Conservation (phyloP, 2,797 vertebrate genomes). For the Etheostoma perlongum region DNA sequence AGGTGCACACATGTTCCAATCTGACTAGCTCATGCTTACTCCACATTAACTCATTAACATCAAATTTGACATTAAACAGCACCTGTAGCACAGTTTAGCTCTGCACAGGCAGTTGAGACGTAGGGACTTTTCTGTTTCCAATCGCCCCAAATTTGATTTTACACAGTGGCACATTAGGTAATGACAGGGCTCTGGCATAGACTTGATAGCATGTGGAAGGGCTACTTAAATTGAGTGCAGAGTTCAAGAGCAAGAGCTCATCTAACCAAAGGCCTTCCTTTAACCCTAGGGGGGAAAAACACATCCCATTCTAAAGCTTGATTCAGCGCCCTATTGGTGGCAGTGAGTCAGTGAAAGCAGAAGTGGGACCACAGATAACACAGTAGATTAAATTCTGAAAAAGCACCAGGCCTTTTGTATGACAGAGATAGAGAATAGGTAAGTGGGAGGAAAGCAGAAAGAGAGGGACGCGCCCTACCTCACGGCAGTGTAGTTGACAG, state of each 20-base stretch:
- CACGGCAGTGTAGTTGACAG: conserved; percentile 73
- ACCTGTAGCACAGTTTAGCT: conserved; percentile 27
- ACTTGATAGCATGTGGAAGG: conserved; percentile 15
- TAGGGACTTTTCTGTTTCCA: conserved; percentile 24
- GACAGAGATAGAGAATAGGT: conserved; percentile 39
- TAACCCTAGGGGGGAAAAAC: background rate
- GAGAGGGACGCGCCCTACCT: conserved; percentile 79
- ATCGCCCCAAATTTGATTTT: conserved; percentile 32
- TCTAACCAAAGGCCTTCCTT: conserved; percentile 24
- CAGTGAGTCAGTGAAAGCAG: conserved; percentile 48
- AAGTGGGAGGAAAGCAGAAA: conserved; percentile 39
- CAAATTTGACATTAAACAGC: conserved; percentile 51
- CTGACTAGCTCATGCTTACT: conserved; percentile 52
- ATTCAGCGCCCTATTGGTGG: conserved; percentile 24
- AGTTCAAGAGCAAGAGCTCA: conserved; percentile 38
- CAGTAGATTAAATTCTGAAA: conserved; percentile 64
- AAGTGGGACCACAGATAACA: conserved; percentile 55
- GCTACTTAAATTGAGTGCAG: conserved; percentile 21
- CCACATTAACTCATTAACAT: conserved; percentile 57
- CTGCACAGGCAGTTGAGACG: background rate
- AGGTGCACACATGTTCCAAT: conserved; percentile 77
- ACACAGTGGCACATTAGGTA: conserved; percentile 8
- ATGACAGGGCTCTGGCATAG: conserved; percentile 16
- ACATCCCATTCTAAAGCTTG: background rate
- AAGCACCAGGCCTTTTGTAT: conserved; percentile 51